These are phyloP conservation scores for Anseranas semipalmata DNA, from an alignment of 2,113 vertebrate species.

Conservation along the genomic window DNA sequence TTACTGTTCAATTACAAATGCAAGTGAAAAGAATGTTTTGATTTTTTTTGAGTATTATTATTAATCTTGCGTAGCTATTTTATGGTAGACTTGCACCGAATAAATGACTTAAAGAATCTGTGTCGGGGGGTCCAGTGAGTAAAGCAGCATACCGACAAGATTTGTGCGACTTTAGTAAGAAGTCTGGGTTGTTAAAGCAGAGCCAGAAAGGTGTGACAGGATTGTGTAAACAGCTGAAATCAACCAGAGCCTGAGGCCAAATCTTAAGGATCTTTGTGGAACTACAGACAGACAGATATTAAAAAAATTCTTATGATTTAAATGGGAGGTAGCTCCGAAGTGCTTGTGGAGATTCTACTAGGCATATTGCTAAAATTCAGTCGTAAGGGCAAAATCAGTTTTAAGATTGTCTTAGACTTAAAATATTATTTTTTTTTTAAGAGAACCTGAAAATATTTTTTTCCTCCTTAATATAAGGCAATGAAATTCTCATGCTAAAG, in stretches of 20 bases:
- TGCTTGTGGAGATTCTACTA: neutral
- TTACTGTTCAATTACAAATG: neutral
- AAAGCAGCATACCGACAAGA: neutral
- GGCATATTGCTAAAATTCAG: neutral
- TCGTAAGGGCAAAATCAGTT: neutral
- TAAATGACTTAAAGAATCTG: neutral
- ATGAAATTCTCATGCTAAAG: neutral
- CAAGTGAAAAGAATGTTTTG: neutral
- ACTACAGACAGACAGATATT: fast-evolving
- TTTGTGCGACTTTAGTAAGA: neutral
- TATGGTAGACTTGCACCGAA: neutral
- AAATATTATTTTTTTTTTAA: neutral
- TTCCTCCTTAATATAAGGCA: neutral
- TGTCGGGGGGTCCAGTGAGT: neutral
- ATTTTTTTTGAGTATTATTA: neutral
- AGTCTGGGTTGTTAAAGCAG: neutral
- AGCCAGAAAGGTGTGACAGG: neutral
- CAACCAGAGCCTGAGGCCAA: neutral
- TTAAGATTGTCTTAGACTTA: neutral
- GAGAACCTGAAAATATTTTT: neutral
- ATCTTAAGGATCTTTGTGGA: neutral
- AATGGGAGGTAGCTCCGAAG: neutral
- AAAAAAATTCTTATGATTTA: neutral
- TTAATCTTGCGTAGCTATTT: neutral
- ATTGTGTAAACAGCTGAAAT: neutral